Percentiles rank a stretch among this genome's conserved stretches.
phyloP scores from a whole-genome alignment of 1,140 invertebrate species.

The Harpegnathos saltator region DNA sequence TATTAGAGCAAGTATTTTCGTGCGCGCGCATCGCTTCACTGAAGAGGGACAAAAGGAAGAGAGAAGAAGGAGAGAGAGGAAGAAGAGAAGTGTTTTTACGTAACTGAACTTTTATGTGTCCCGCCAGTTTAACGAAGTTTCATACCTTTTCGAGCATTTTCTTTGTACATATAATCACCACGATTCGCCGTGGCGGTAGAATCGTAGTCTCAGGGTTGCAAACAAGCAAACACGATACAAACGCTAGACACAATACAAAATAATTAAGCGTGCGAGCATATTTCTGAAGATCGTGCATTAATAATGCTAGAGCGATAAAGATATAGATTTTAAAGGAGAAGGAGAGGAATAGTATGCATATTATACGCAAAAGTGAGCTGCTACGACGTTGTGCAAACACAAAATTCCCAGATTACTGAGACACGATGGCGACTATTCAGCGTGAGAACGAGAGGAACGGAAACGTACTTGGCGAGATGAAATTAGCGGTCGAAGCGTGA shows the following conservation, averaged over 20 bases:
- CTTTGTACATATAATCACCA: conserved; percentile 57
- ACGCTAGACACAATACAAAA: conserved; percentile 68
- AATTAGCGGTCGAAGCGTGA: conserved; percentile 4
- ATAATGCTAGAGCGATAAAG: conserved; percentile 55
- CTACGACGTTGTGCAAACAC: conserved; percentile 17
- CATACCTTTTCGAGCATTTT: conserved; percentile 62
- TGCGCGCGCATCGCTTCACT: not conserved
- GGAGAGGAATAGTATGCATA: conserved; percentile 18
- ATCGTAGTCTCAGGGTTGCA: conserved; percentile 83
- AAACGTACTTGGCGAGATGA: not conserved
- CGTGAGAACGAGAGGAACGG: not conserved
- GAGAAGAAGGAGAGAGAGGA: not conserved
- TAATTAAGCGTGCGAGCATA: conserved; percentile 70
- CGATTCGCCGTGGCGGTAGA: conserved; percentile 79
- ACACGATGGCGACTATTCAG: not conserved
- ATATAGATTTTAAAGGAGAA: conserved; percentile 40
- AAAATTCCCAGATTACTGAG: conserved; percentile 12
- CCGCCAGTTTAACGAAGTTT: conserved; percentile 23
- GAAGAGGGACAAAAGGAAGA: conserved; percentile 16
- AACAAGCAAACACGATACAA: conserved; percentile 78
- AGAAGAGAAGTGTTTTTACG: conserved; percentile 62
- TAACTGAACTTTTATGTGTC: conserved; percentile 21
- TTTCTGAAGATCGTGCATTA: conserved; percentile 69
- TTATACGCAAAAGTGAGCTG: not conserved
- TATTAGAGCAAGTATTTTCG: conserved; percentile 36